Base-by-base conservation (phyloP, 2,888 invertebrate species). In the Diarsia mendica region DNA sequence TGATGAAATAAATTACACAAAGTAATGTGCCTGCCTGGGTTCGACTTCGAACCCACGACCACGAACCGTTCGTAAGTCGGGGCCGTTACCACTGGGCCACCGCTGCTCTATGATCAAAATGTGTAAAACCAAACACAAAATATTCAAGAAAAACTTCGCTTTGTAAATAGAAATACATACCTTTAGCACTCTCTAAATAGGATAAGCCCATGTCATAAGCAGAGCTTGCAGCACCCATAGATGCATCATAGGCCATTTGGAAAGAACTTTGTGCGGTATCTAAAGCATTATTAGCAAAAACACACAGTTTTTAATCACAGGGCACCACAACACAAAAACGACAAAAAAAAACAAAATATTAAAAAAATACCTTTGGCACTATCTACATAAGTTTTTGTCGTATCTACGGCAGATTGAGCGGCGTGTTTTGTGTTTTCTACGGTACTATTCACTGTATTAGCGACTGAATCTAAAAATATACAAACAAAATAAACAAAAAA, bases 361-460 rank as follows among this genome's bases (percentile, higher is more conserved):
- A 61, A 75, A 83, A 81, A 69, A 77, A 51, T 94, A 95, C 94
- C 95, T 95, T 93, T 95, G 20, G 93, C 93, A 82, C 89, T 91
- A 83, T 92, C 93, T 81, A 93, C 90, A 80, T 91, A 94, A 53
- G 89, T 83, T 88, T 93, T 95, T 55, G 92, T 90, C 1, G 92
- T 90, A 66, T 95, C 93, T 72, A 90, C 88, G 53, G 93, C 92
- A 65, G 92, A 88, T 80, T 89, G 87, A 53, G 92, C 91, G 73
- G 90, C 90, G 74, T 91, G 91, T 90, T 94, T 94, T 67, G 93
- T 92, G 71, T 87, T 88, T 63, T 93, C 92, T 74, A 93, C 89
- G n/a, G 93, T 91, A 77, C 87, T 91, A 81, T 87, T 86, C 9
- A 91, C 80, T 75, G 91, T 90, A 76, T 90, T 92, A 80, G 91